Evolutionary conservation across 2,113 vertebrate species (phyloP).

Genomic region (Pangasianodon hypophthalmus): DNA sequence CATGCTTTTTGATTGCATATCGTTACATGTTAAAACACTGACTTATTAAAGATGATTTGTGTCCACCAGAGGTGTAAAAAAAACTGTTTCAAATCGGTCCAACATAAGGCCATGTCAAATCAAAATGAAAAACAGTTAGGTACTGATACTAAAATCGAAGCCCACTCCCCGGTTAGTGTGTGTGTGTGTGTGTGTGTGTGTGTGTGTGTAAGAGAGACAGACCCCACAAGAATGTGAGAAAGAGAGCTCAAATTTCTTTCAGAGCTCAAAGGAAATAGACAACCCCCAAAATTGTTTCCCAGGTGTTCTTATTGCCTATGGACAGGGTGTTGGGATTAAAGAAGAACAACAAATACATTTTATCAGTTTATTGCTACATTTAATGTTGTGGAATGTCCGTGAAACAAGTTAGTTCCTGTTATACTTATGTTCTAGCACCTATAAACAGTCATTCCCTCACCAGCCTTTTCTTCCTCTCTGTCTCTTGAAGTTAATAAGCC

Average conservation of each 20-base stretch:
- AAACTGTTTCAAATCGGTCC: not conserved
- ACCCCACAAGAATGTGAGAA: not conserved
- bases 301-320: no score
- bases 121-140: not conserved
- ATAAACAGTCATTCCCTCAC: not conserved
- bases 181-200: constrained; percentile 6
- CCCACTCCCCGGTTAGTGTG: not conserved
- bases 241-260: not conserved
- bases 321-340: not conserved
- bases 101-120: not conserved
- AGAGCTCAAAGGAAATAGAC: not conserved
- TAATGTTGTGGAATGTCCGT: not conserved
- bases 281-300: not conserved
- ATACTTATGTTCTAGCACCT: not conserved
- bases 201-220: not conserved
- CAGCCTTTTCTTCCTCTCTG: not conserved
- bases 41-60: not conserved
- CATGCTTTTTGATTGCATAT: not conserved
- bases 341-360: not conserved
- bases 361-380: not conserved
- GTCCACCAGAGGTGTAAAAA: not conserved
- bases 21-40: not conserved
- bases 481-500: no score
- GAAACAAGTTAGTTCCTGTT: not conserved
- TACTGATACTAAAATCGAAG: not conserved